Evolutionary conservation across 2,888 invertebrate species (phyloP).

Genomic region (Agapostemon virescens): DNA sequence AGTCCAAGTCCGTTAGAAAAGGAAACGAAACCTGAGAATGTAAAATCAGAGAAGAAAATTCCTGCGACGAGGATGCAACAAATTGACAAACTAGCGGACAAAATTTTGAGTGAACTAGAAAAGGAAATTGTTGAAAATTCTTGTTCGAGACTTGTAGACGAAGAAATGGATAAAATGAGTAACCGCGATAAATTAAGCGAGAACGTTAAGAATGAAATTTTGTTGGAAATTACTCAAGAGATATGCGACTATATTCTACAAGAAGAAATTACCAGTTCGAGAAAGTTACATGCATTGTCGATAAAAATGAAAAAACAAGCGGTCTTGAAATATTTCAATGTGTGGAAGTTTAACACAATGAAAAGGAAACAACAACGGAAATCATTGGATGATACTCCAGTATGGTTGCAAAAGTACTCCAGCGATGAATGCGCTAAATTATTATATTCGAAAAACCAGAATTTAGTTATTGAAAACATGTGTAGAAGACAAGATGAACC

Average conservation of each 20-base stretch:
- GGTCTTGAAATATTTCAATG: slow-evolving; percentile 78
- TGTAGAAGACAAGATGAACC: slow-evolving; percentile 20
- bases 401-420: slow-evolving; percentile 81
- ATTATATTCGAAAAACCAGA: slow-evolving; percentile 80
- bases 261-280: slow-evolving; percentile 75
- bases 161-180: slow-evolving; percentile 65
- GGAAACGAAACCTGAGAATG: slow-evolving; percentile 35
- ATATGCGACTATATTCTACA: slow-evolving; percentile 75
- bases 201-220: slow-evolving; percentile 63
- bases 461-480: slow-evolving; percentile 77
- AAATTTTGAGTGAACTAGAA: slow-evolving; percentile 67
- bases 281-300: slow-evolving; percentile 79
- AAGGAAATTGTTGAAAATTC: slow-evolving; percentile 66
- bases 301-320: slow-evolving; percentile 75
- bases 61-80: slow-evolving; percentile 54
- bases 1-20: slow-evolving; percentile 1
- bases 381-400: slow-evolving; percentile 82
- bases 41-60: slow-evolving; percentile 57
- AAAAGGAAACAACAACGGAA: slow-evolving; percentile 81
- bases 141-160: slow-evolving; percentile 65
- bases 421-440: slow-evolving; percentile 80
- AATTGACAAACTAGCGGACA: slow-evolving; percentile 65
- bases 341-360: slow-evolving; percentile 80
- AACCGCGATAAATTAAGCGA: slow-evolving; percentile 70
- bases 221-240: slow-evolving; percentile 71